These are phyloP conservation scores for Congeria kusceri DNA, from an alignment of 2,888 invertebrate species.

Conservation along the genomic window DNA sequence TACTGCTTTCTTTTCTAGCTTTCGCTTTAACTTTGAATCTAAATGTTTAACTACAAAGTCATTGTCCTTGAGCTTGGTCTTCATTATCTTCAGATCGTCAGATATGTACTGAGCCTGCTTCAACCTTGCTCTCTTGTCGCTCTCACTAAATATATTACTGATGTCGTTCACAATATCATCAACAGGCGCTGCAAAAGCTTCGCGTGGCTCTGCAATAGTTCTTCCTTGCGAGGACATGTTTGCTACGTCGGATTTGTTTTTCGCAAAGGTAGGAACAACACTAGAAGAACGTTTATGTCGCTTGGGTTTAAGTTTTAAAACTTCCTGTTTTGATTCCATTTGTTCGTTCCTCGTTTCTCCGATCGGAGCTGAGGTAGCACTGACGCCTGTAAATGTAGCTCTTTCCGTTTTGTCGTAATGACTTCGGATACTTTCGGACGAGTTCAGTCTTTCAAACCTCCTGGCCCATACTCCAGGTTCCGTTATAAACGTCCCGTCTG, in stretches of 20 bases:
- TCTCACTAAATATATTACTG: slow-evolving; percentile 28
- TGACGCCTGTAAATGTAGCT: neutral
- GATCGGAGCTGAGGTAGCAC: neutral
- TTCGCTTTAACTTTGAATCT: neutral
- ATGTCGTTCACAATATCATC: neutral
- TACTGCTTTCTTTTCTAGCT: slow-evolving; percentile 37
- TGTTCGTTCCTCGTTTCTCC: slow-evolving; percentile 10
- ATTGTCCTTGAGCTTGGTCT: slow-evolving; percentile 44
- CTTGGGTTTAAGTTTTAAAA: slow-evolving; percentile 22
- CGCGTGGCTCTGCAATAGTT: neutral
- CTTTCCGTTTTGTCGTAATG: slow-evolving; percentile 30
- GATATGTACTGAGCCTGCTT: slow-evolving; percentile 41
- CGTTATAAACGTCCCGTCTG: slow-evolving; percentile 46
- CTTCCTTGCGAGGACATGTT: neutral
- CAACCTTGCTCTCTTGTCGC: slow-evolving; percentile 17
- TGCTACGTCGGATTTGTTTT: neutral
- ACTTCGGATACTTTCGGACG: slow-evolving; percentile 29
- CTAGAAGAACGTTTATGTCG: slow-evolving; percentile 2
- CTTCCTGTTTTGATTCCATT: slow-evolving; percentile 8
- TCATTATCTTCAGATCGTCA: slow-evolving; percentile 51
- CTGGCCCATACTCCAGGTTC: neutral
- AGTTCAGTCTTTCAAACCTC: slow-evolving; percentile 29
- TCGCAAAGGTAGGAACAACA: neutral
- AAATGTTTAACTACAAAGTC: slow-evolving; percentile 26
- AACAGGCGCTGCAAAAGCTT: neutral